These are phyloP conservation scores for Ceratina australensis DNA, from an alignment of 1,140 invertebrate species.

Conservation along the genomic window DNA sequence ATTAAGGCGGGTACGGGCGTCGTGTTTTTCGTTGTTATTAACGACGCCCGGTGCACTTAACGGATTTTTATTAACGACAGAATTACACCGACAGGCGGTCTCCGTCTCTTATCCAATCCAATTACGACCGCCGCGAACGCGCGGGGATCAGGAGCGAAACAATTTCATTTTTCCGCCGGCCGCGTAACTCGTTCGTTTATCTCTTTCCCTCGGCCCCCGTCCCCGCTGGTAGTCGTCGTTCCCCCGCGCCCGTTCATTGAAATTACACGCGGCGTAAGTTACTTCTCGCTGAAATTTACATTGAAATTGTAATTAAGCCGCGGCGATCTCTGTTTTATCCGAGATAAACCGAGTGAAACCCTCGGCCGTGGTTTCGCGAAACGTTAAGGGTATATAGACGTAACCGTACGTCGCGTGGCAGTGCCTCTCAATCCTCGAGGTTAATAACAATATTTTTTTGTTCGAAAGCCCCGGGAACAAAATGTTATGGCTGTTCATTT, in stretches of 20 bases:
- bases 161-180: slow-evolving; percentile 46
- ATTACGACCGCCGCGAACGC: slow-evolving; percentile 21
- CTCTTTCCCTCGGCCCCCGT: no score
- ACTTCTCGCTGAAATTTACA: slow-evolving; percentile 48
- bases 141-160: background rate
- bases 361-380: background rate
- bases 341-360: slow-evolving; percentile 46
- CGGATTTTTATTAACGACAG: slow-evolving; percentile 27
- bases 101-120: slow-evolving; percentile 39
- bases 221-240: background rate
- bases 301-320: slow-evolving; percentile 52
- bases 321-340: slow-evolving; percentile 48
- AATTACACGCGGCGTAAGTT: slow-evolving; percentile 49
- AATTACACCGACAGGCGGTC: slow-evolving; percentile 26
- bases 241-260: slow-evolving; percentile 36
- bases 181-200: slow-evolving; percentile 19
- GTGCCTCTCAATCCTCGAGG: slow-evolving; percentile 28
- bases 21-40: slow-evolving; percentile 39
- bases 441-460: no score
- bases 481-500: no score
- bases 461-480: no score
- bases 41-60: slow-evolving; percentile 21
- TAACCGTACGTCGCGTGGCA: slow-evolving; percentile 16
- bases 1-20: slow-evolving; percentile 4
- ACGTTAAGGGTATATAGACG: slow-evolving; percentile 29